These are phyloP conservation scores for Halichoerus grypus DNA, from an alignment of 2,113 vertebrate genomes.

Conservation along the genomic window DNA sequence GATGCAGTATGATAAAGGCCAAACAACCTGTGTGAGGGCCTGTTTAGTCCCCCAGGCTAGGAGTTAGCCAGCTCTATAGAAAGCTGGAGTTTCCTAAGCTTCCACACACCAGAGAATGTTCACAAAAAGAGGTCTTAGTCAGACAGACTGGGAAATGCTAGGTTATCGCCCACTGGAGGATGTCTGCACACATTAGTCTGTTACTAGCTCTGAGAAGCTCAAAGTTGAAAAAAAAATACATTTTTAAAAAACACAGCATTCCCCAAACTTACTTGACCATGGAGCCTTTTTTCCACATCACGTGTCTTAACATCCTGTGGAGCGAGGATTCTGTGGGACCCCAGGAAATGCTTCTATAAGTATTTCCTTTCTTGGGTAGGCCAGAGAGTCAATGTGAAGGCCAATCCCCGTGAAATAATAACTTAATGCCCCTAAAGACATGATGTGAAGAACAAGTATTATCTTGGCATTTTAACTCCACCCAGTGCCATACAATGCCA, in stretches of 20 bases:
- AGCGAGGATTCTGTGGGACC: not conserved
- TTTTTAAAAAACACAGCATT: not conserved
- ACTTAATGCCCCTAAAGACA: not conserved
- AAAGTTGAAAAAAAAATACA: not conserved
- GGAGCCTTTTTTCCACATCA: conserved; percentile 12
- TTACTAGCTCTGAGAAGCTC: conserved; percentile 34
- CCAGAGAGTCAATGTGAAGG: not conserved
- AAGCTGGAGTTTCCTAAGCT: not conserved
- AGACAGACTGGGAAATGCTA: not conserved
- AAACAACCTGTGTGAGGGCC: too few relatives aligned
- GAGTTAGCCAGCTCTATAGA: not conserved
- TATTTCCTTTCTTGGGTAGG: not conserved
- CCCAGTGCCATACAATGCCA: not conserved
- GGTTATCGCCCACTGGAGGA: not conserved
- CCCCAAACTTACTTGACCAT: conserved; percentile 20
- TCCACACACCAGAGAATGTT: not conserved
- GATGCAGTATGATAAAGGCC: not conserved
- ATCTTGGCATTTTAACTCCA: not conserved
- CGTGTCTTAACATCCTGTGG: not conserved
- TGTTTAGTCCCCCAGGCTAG: not conserved
- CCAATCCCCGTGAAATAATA: not conserved
- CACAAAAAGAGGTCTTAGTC: not conserved
- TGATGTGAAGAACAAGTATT: not conserved
- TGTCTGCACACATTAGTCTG: not conserved
- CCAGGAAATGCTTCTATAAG: conserved; percentile 29